phyloP scores from a whole-genome alignment of 2,113 vertebrate species.

The Nycticryphes semicollaris region DNA sequence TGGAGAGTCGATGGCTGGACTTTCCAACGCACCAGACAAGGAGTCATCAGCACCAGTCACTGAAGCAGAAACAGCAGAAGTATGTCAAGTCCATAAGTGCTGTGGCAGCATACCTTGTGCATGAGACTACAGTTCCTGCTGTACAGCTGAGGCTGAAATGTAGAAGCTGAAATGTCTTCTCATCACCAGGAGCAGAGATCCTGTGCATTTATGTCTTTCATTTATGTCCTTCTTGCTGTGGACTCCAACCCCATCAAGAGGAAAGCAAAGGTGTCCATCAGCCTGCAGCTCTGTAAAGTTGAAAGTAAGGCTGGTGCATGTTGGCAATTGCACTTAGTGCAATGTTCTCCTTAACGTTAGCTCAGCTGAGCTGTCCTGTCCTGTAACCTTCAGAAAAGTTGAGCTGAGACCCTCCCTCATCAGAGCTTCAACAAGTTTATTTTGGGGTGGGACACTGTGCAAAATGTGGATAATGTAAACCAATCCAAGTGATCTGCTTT shows the following conservation, averaged over 20 bases:
- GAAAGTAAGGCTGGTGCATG: neutral
- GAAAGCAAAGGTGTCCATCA: neutral
- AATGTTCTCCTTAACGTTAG: neutral
- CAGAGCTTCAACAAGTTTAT: neutral
- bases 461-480: neutral
- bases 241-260: neutral
- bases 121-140: neutral
- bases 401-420: neutral
- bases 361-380: neutral
- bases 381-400: neutral
- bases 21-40: accelerated
- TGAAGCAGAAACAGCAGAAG: neutral
- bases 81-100: neutral
- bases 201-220: neutral
- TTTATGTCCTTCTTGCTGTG: neutral
- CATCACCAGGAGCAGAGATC: neutral
- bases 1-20: neutral
- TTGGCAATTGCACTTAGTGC: neutral
- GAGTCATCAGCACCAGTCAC: neutral
- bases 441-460: neutral
- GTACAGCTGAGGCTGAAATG: neutral
- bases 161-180: neutral
- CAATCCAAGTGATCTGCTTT: neutral
- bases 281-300: neutral
- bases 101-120: neutral